phyloP scores from a whole-genome alignment of 2,888 invertebrate species.

The Spisula solida region DNA sequence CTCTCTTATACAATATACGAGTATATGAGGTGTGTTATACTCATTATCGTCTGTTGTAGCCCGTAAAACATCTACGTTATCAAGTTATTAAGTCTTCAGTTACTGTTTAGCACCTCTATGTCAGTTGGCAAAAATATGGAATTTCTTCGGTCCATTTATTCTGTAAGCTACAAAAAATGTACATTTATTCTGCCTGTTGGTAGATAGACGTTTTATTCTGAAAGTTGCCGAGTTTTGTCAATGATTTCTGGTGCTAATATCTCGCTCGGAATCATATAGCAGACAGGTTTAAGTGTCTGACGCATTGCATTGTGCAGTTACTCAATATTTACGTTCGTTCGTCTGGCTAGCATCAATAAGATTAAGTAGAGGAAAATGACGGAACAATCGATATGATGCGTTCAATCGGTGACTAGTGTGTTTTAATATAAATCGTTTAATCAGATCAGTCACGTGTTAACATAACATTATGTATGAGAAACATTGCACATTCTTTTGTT shows the following conservation, averaged over 20 bases:
- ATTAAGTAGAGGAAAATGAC: not conserved
- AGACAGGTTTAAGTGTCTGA: too few relatives aligned
- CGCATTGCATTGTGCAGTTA: not conserved
- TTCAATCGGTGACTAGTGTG: too few relatives aligned
- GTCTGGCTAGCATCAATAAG: not conserved
- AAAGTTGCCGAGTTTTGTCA: too few relatives aligned
- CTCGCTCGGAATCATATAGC: too few relatives aligned
- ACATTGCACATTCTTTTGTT: too few relatives aligned
- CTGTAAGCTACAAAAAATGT: too few relatives aligned
- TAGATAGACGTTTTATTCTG: too few relatives aligned
- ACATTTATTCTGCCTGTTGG: too few relatives aligned
- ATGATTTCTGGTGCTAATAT: too few relatives aligned
- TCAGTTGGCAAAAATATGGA: conserved; percentile 15
- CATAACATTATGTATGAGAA: too few relatives aligned
- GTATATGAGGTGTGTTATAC: not conserved
- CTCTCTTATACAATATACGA: not conserved
- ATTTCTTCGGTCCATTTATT: not conserved
- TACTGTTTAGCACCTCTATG: not conserved
- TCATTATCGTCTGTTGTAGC: not conserved
- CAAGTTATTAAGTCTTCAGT: not conserved
- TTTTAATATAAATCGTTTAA: too few relatives aligned
- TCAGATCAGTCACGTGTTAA: too few relatives aligned
- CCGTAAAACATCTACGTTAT: not conserved
- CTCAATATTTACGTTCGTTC: not conserved
- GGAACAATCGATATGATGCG: not conserved